Conservation (phyloP, 2,797 vertebrate genomes). For the Anguilla pacifica region DNA sequence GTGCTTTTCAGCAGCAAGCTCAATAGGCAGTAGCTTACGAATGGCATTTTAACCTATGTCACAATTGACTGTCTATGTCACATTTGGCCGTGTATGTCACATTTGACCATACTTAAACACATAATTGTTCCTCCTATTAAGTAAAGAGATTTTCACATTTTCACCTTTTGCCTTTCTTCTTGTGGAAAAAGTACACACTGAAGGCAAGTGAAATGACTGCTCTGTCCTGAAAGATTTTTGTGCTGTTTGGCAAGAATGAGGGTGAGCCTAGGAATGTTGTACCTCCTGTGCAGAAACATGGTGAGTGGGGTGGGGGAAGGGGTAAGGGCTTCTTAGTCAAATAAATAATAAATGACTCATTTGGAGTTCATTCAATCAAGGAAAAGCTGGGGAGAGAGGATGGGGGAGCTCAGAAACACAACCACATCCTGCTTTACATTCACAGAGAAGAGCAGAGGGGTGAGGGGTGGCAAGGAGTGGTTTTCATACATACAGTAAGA, state of each 20-base stretch:
- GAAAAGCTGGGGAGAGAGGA: constrained; percentile 38
- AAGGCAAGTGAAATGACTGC: constrained; percentile 7
- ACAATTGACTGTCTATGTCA: too few species aligned
- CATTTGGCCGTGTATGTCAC: too few species aligned
- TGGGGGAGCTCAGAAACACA: constrained; percentile 50
- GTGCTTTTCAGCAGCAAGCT: background rate
- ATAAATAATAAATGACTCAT: constrained; percentile 41
- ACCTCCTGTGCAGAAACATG: constrained; percentile 25
- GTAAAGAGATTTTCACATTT: background rate
- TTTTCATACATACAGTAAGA: background rate
- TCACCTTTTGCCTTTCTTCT: background rate
- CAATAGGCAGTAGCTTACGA: background rate
- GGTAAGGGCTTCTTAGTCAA: constrained; percentile 35
- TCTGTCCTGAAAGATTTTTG: background rate
- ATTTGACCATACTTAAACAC: background rate
- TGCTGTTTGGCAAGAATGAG: constrained; percentile 13
- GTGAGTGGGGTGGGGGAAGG: constrained; percentile 37
- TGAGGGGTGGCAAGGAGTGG: background rate
- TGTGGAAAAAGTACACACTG: background rate
- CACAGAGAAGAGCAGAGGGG: constrained; percentile 54
- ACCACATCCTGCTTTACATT: constrained; percentile 55
- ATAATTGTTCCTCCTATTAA: background rate
- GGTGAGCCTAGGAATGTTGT: constrained; percentile 37
- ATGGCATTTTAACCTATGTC: background rate
- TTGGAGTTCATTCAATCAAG: constrained; percentile 40